Evolutionary conservation across 2,797 vertebrate species (phyloP).

Genomic region (Cossypha polioptera): DNA sequence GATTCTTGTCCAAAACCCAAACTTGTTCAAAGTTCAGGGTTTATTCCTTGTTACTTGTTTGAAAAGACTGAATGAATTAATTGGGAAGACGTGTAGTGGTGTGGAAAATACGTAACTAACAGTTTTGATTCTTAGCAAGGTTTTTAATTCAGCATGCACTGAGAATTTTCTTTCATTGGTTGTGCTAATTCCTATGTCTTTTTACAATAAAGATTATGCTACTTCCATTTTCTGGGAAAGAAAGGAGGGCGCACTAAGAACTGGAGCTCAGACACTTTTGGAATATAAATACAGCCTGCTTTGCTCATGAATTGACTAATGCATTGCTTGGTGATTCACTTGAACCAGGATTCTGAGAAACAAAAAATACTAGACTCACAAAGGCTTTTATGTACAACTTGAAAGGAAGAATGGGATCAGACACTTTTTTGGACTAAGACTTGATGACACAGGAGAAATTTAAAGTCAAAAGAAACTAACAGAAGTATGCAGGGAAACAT

Average conservation of each 20-base stretch:
- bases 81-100: background rate
- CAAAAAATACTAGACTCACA: background rate
- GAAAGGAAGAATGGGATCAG: background rate
- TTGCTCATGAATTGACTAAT: background rate
- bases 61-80: background rate
- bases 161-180: background rate
- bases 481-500: background rate
- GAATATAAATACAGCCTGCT: background rate
- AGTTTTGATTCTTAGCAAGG: background rate
- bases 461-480: background rate
- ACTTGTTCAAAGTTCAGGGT: background rate
- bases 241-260: background rate
- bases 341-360: background rate
- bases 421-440: background rate
- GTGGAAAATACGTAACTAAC: background rate
- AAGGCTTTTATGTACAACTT: slow-evolving; percentile 1
- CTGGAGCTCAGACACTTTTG: background rate
- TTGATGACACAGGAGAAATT: background rate
- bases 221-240: background rate
- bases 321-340: background rate
- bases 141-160: background rate
- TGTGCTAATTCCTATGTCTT: background rate
- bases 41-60: background rate
- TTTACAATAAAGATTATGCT: background rate
- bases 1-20: background rate